Percentiles rank a stretch among this genome's conserved stretches.
Evolutionary conservation across 2,888 invertebrate genomes (phyloP).

Genomic region (Heliconius ethilla): DNA sequence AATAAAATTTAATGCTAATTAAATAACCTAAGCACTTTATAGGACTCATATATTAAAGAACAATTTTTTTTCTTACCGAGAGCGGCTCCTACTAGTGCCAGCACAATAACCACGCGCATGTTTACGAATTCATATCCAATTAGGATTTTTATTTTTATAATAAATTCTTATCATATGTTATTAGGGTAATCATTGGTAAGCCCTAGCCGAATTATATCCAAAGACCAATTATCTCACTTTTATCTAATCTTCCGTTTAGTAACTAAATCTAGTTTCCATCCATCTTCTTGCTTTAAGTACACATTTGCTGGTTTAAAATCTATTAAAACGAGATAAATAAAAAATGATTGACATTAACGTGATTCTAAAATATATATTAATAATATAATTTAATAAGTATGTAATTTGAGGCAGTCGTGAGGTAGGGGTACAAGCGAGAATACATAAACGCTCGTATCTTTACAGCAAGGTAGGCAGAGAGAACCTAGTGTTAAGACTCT

Average conservation of each 20-base stretch:
- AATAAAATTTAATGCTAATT: background rate
- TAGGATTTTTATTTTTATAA: background rate
- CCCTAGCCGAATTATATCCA: background rate
- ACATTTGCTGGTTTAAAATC: too few species aligned
- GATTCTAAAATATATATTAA: too few species aligned
- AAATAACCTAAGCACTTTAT: background rate
- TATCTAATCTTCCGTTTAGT: background rate
- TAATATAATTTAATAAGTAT: too few species aligned
- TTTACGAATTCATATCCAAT: background rate
- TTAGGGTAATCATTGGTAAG: background rate
- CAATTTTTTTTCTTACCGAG: background rate
- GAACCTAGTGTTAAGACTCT: too few species aligned
- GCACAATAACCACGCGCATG: conserved; percentile 16
- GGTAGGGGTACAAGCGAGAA: too few species aligned
- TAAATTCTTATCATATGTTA: conserved; percentile 9
- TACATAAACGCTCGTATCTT: too few species aligned
- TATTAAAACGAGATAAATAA: too few species aligned
- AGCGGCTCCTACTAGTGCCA: conserved; percentile 10
- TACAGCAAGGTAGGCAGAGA: too few species aligned
- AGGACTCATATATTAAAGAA: too few species aligned
- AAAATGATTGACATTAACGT: too few species aligned
- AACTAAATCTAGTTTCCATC: background rate
- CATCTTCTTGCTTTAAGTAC: background rate
- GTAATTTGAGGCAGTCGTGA: too few species aligned
- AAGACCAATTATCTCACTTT: background rate